Evolutionary conservation across 2,888 invertebrate genomes (phyloP).

Genomic region (Andrena marginata): DNA sequence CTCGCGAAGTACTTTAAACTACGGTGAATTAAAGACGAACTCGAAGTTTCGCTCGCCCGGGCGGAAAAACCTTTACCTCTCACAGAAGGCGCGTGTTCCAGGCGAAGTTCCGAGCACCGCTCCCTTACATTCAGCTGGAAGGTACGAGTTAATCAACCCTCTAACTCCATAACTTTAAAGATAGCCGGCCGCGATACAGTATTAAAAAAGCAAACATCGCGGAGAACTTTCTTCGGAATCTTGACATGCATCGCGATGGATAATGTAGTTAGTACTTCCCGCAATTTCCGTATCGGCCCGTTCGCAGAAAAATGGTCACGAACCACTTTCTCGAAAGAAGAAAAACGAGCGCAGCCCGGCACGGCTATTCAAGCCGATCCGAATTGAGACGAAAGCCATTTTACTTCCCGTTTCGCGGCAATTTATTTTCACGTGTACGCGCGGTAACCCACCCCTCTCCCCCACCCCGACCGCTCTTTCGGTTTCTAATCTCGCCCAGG

Average conservation of each 20-base stretch:
- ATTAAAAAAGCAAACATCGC: neutral
- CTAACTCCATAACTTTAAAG: neutral
- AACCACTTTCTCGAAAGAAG: neutral
- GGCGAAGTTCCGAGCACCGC: too few species aligned
- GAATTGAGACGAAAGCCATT: neutral
- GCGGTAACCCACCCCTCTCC: neutral
- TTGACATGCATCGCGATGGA: neutral
- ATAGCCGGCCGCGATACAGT: neutral
- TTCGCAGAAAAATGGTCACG: slow-evolving; percentile 1
- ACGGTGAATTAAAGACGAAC: slow-evolving; percentile 9
- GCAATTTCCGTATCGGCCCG: too few species aligned
- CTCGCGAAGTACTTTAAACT: slow-evolving; percentile 9
- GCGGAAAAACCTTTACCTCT: neutral
- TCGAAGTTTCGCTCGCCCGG: neutral
- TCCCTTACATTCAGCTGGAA: neutral
- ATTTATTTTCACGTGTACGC: neutral
- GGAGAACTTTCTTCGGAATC: neutral
- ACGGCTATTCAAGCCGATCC: neutral
- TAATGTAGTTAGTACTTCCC: too few species aligned
- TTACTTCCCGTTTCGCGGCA: neutral
- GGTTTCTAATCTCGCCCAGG: slow-evolving; percentile 18
- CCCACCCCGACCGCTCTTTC: neutral
- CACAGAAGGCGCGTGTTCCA: neutral
- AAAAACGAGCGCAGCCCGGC: neutral
- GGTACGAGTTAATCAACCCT: slow-evolving; percentile 4